Conservation (phyloP, 2,888 invertebrate species). For the Anticlea derivata region DNA sequence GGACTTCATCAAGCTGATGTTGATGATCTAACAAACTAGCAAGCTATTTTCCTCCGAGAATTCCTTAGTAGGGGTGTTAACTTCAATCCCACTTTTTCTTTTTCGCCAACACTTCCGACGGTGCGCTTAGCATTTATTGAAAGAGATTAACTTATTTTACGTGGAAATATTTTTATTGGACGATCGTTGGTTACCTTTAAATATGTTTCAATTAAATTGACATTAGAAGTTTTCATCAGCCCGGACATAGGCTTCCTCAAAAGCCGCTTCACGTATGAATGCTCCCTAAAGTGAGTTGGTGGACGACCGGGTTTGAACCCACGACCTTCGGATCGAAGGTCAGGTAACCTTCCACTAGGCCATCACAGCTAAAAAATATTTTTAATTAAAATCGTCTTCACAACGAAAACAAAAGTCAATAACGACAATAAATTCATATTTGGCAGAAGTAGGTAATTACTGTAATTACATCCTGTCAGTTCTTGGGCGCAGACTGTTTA, state of each 20-base stretch:
- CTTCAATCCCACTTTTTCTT: slow-evolving; percentile 37
- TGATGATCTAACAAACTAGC: too few species aligned
- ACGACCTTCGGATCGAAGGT: too few species aligned
- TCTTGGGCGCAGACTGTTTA: slow-evolving; percentile 43
- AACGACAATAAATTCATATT: slow-evolving; percentile 10
- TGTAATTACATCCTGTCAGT: slow-evolving; percentile 39
- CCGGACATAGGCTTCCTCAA: too few species aligned
- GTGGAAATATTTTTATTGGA: slow-evolving; percentile 23
- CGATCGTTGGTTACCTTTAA: slow-evolving; percentile 4
- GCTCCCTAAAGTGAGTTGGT: too few species aligned
- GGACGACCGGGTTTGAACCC: too few species aligned
- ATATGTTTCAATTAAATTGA: too few species aligned
- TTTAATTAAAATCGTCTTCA: slow-evolving; percentile 4
- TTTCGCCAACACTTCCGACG: slow-evolving; percentile 42
- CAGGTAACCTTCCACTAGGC: too few species aligned
- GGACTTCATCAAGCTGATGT: too few species aligned
- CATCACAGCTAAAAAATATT: too few species aligned
- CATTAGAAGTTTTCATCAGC: too few species aligned
- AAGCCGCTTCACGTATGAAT: too few species aligned
- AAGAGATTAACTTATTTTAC: slow-evolving; percentile 38
- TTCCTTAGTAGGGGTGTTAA: slow-evolving; percentile 31
- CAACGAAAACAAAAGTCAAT: slow-evolving; percentile 9
- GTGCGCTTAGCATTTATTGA: slow-evolving; percentile 42
- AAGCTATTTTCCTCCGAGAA: slow-evolving; percentile 25
- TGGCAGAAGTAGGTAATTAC: slow-evolving; percentile 18